Conservation (phyloP, 2,888 invertebrate species). For the Sarcophaga variegata region DNA sequence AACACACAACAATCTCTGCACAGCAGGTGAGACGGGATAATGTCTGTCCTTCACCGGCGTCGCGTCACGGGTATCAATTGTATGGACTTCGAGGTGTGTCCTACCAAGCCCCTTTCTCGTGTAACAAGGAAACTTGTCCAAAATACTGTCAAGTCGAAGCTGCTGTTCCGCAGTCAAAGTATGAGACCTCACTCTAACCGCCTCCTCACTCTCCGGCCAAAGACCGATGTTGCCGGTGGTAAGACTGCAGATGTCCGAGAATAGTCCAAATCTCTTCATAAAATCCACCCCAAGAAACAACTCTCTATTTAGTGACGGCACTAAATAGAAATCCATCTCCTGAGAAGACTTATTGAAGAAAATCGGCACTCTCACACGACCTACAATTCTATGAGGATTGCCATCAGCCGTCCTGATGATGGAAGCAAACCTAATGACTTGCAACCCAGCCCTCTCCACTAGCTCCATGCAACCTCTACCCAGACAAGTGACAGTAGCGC, state of each 20-base stretch:
- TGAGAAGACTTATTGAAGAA: not conserved
- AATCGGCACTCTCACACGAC: not conserved
- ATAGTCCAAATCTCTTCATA: constrained; percentile 9
- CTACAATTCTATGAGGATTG: too few relatives aligned
- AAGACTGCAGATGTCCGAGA: constrained; percentile 12
- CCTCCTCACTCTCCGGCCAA: not conserved
- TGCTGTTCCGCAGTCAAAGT: too few relatives aligned
- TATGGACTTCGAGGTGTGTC: too few relatives aligned
- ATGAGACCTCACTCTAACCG: not conserved
- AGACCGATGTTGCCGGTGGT: not conserved
- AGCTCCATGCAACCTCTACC: not conserved
- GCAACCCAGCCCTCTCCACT: not conserved
- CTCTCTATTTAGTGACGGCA: constrained; percentile 15
- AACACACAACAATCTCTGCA: not conserved
- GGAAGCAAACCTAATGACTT: not conserved
- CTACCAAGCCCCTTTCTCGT: too few relatives aligned
- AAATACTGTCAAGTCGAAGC: too few relatives aligned
- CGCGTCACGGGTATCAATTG: too few relatives aligned
- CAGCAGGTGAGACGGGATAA: too few relatives aligned
- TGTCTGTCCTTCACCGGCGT: too few relatives aligned
- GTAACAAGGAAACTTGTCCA: too few relatives aligned
- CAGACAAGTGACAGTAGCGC: not conserved
- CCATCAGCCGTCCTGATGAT: constrained; percentile 21
- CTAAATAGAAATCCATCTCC: constrained; percentile 29
- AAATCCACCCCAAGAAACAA: constrained; percentile 29